Conservation (phyloP, 2,113 vertebrate genomes). For the Ptychochromis oligacanthus region DNA sequence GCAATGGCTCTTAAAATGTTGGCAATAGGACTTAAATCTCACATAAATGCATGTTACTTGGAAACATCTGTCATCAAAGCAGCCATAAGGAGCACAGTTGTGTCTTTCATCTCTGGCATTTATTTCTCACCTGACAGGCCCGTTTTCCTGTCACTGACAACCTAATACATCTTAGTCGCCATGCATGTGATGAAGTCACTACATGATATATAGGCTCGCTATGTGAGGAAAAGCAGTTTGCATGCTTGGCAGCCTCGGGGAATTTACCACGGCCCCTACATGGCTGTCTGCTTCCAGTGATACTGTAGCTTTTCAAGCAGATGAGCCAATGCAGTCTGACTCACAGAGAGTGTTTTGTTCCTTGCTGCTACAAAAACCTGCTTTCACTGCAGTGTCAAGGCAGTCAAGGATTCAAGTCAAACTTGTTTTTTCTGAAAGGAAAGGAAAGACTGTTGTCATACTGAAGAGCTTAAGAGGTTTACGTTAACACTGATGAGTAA, state of each 20-base stretch:
- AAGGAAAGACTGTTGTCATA: conserved; percentile 4
- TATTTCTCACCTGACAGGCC: conserved; percentile 47
- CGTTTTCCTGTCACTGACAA: conserved; percentile 54
- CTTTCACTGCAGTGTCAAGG: conserved; percentile 37
- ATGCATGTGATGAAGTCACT: conserved; percentile 60
- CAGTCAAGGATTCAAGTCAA: conserved; percentile 30
- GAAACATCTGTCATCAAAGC: background rate
- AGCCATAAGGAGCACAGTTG: conserved; percentile 20
- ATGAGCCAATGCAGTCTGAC: conserved; percentile 2
- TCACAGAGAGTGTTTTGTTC: conserved; percentile 60
- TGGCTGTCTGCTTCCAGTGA: conserved; percentile 34
- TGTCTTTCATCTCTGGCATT: conserved; percentile 49
- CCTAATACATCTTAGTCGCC: conserved; percentile 42
- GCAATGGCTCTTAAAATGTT: background rate
- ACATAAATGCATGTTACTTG: background rate
- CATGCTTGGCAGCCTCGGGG: conserved; percentile 36
- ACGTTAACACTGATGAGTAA: conserved; percentile 2
- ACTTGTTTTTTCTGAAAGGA: conserved; percentile 35
- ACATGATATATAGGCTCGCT: conserved; percentile 48
- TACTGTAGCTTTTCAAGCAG: conserved; percentile 16
- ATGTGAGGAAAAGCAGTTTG: conserved; percentile 55
- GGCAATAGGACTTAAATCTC: background rate
- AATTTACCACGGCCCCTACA: conserved; percentile 1
- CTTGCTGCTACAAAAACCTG: conserved; percentile 29
- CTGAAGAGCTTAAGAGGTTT: background rate